These are phyloP conservation scores for Orthochromis indermauri DNA, from an alignment of 2,113 vertebrate genomes.

Conservation along the genomic window DNA sequence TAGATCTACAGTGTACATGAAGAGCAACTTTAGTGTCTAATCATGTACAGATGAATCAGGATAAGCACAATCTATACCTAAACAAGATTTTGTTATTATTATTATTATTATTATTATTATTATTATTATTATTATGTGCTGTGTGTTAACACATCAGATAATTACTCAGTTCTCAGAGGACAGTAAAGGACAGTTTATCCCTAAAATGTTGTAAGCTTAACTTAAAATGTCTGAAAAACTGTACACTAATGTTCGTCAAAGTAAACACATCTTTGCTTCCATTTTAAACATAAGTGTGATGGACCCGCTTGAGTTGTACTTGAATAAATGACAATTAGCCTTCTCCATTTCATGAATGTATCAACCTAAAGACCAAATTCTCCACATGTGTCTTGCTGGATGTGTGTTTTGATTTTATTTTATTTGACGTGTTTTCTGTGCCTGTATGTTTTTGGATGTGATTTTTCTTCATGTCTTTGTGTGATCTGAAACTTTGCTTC, in stretches of 20 bases:
- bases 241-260: neutral
- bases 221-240: neutral
- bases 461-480: neutral
- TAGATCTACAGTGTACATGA: neutral
- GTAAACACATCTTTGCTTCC: neutral
- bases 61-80: conserved; percentile 6
- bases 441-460: neutral
- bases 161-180: neutral
- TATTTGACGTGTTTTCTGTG: neutral
- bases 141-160: neutral
- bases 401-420: neutral
- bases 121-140: neutral
- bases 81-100: neutral
- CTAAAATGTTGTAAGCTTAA: neutral
- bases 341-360: conserved; percentile 33
- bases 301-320: neutral
- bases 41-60: neutral
- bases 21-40: neutral
- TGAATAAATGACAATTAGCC: neutral
- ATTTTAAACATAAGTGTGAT: neutral
- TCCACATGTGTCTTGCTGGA: neutral
- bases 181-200: neutral
- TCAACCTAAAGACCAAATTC: conserved; percentile 40
- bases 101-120: neutral
- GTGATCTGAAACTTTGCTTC: neutral